These are phyloP conservation scores for Parazoanthus atlanticus DNA, from an alignment of 92 coral and sea anemone species.

Conservation along the genomic window DNA sequence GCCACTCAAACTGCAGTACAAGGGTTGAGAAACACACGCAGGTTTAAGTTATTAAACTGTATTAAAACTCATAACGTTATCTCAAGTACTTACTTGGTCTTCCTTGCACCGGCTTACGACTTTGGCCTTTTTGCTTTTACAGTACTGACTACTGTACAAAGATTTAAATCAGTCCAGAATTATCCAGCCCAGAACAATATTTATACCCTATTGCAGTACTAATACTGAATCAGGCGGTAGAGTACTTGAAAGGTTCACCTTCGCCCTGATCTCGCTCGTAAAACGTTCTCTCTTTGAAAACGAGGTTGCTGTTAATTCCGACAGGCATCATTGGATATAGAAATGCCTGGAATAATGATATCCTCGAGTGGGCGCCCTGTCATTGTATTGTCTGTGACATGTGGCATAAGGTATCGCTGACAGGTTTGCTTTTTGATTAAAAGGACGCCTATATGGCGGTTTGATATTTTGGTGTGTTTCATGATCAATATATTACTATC, in stretches of 20 bases:
- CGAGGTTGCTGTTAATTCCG: background rate
- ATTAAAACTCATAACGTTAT: no score
- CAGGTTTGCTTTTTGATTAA: background rate
- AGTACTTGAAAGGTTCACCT: background rate
- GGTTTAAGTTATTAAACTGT: background rate
- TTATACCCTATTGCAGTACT: no score
- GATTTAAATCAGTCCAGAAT: background rate
- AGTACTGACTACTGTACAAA: background rate
- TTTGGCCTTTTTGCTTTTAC: background rate
- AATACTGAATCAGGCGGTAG: background rate
- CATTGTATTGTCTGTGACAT: background rate
- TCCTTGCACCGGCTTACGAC: background rate
- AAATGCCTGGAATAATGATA: no score
- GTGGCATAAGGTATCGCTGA: background rate
- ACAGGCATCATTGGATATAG: background rate
- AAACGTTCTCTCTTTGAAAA: no score
- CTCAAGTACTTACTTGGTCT: background rate
- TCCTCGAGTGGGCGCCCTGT: background rate
- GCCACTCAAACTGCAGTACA: background rate
- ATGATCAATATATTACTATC: no score
- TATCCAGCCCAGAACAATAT: background rate
- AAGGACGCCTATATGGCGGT: background rate
- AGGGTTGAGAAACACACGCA: background rate
- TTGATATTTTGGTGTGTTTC: no score
- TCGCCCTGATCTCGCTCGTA: background rate